Evolutionary conservation across 2,113 vertebrate species (phyloP).

Genomic region (Malurus elegans): DNA sequence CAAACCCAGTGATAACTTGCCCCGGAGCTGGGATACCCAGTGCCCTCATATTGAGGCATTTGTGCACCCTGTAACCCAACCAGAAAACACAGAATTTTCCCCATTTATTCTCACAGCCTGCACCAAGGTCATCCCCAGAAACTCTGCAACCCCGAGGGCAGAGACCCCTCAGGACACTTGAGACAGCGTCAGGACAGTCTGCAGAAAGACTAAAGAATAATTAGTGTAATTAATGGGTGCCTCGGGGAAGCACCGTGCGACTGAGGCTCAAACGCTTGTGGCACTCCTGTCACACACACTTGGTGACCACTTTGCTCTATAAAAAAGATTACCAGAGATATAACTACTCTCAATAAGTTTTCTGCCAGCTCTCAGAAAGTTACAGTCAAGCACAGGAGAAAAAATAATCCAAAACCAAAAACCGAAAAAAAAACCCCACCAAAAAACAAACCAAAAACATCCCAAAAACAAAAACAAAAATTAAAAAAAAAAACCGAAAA

Average conservation of each 20-base stretch:
- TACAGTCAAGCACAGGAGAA: not conserved
- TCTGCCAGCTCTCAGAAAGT: not conserved
- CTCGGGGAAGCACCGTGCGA: not conserved
- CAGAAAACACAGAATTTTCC: not conserved
- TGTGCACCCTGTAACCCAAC: accelerated
- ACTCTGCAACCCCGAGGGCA: not conserved
- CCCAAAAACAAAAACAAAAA: not conserved
- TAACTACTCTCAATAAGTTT: not conserved
- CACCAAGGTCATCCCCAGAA: no score
- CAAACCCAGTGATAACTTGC: not conserved
- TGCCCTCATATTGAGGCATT: not conserved
- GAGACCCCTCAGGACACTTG: not conserved
- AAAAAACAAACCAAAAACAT: not conserved
- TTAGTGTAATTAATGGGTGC: not conserved
- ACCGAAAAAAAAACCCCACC: not conserved
- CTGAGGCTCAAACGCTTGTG: not conserved
- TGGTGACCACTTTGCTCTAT: not conserved
- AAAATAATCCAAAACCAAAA: not conserved
- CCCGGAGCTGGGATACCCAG: not conserved
- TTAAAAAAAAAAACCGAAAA: not conserved
- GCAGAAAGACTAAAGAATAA: not conserved
- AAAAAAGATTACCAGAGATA: not conserved
- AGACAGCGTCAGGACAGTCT: not conserved
- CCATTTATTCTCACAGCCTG: not conserved
- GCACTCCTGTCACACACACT: not conserved